Evolutionary conservation across 2,113 vertebrate species (phyloP).

Genomic region (Notechis scutatus): DNA sequence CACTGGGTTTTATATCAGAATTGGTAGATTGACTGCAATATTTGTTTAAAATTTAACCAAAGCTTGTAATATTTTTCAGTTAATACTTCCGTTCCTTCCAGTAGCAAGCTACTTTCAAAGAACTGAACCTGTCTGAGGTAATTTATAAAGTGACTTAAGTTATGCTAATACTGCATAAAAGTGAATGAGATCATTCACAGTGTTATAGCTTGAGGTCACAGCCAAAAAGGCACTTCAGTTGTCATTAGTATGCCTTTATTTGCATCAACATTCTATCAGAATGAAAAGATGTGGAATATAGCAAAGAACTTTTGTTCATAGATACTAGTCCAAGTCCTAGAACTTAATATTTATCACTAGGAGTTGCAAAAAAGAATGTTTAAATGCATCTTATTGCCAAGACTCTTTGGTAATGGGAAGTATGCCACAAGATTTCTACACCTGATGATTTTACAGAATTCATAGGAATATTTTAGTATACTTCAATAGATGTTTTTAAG

Average conservation of each 20-base stretch:
- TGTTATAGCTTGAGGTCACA: neutral
- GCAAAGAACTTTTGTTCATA: neutral
- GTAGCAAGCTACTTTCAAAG: constrained; percentile 12
- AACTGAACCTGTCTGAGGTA: neutral
- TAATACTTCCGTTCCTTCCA: neutral
- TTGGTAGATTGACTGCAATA: neutral
- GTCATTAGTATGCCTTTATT: neutral
- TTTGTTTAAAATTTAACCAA: neutral
- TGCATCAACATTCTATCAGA: neutral
- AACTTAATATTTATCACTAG: constrained; percentile 16
- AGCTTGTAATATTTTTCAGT: constrained; percentile 20
- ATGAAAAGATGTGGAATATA: neutral
- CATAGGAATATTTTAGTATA: neutral
- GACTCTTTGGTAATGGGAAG: neutral
- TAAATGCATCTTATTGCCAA: neutral
- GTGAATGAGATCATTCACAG: neutral
- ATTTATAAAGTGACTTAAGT: neutral
- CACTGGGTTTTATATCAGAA: neutral
- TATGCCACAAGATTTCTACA: neutral
- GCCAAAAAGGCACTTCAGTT: constrained; percentile 23
- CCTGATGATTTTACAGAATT: neutral
- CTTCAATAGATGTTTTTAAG: neutral
- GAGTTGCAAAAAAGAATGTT: neutral
- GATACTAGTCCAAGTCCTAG: neutral
- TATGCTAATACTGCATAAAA: constrained; percentile 5